Base-by-base conservation (phyloP, 2,888 invertebrate species). In the Nomada fucata region DNA sequence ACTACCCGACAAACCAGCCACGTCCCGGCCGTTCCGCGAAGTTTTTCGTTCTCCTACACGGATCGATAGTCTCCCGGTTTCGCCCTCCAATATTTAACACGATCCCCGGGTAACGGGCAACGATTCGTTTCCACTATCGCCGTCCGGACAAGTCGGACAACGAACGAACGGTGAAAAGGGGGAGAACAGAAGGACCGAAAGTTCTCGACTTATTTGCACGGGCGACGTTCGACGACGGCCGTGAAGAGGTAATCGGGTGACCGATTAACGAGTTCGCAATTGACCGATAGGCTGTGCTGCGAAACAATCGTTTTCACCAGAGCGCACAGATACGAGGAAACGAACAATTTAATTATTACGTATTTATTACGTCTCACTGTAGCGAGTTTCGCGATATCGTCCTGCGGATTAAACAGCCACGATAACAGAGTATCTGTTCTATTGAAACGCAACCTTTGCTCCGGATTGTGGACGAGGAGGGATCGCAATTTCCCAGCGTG, bases 181-280 rank as follows among this genome's bases (percentile, higher is more conserved):
- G 7, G 18, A 15, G 36, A 15, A 15, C n/a, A 11, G 42, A 18
- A 13, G 44, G 36, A 36, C n/a, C 18, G 13, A 29, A 44, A 42
- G 36, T 47, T 36, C 23, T 3, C n/a, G 23, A n/a, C n/a, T 67
- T 77, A 75, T 36, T 67, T 67, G 76, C 2, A 29, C 26, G 65
- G 59, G 50, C 15, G 59, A 65, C 36, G 74, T 29, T 53, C 61
- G 42, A 60, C n/a, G n/a, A 44, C 18, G 7, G 5, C 3, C 63
- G 11, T 5, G 42, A 23, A n/a, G 82, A 76, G 44, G 52, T 77
- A 79, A 87, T 86, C 77, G 52, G 73, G 71, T 71, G 84, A 61
- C 74, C 85, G 85, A 87, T 87, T 82, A 84, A 74, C 77, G 73
- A 87, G 79, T 86, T 84, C 79, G 70, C 73, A 55, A 75, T 55